A percentile compares a stretch with the other conserved stretches of the same genome.
Conservation (phyloP, 2,888 invertebrate genomes). For the Nebria brevicollis region DNA sequence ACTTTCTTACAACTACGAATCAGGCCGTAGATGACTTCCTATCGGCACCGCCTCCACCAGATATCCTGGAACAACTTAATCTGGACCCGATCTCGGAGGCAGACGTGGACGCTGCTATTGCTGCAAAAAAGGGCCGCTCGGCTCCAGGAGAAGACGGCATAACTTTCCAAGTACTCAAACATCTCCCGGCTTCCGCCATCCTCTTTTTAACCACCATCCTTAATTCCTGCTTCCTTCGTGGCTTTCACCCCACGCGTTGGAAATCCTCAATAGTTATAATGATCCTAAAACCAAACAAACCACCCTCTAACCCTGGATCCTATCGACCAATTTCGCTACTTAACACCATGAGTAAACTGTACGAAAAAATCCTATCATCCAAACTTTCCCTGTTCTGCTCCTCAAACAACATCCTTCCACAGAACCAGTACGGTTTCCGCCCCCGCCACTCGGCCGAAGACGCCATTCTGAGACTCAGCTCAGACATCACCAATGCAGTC, state of each 20-base stretch:
- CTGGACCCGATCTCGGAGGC: too few species aligned
- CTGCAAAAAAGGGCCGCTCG: neutral
- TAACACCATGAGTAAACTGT: neutral
- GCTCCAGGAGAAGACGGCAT: neutral
- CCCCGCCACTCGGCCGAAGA: neutral
- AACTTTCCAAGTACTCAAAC: neutral
- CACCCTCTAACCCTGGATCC: neutral
- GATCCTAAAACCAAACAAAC: neutral
- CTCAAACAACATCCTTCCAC: neutral
- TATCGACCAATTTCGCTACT: neutral
- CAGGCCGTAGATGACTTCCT: neutral
- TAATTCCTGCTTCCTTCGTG: too few species aligned
- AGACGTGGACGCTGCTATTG: neutral
- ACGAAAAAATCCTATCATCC: neutral
- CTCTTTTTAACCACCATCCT: neutral
- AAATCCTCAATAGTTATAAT: conserved; percentile 2
- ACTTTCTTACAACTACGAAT: neutral
- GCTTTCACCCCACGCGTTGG: neutral
- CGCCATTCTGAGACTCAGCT: neutral
- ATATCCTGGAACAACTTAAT: too few species aligned
- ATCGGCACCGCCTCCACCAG: neutral
- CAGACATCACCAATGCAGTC: neutral
- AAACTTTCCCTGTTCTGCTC: neutral
- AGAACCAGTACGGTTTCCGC: conserved; percentile 12
- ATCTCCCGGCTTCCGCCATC: neutral